A percentile compares a stretch with the other conserved stretches of the same genome.
Conservation (phyloP, 2,797 vertebrate genomes). For the Argyrosomus regius region DNA sequence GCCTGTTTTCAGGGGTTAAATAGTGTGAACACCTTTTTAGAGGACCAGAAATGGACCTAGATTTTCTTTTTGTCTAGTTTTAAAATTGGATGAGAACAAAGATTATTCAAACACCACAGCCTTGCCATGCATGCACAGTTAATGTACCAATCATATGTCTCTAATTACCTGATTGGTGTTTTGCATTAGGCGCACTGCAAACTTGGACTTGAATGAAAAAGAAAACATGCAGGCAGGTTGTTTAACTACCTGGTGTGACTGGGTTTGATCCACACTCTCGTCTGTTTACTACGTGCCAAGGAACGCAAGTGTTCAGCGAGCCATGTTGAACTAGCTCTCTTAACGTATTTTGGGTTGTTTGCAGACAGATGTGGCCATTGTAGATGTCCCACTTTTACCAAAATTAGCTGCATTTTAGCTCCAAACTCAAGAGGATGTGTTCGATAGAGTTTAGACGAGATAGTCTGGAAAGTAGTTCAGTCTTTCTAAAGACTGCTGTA, state of each 20-base stretch:
- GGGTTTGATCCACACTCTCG: slow-evolving; percentile 35
- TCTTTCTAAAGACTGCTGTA: slow-evolving; percentile 5
- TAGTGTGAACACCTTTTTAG: not conserved
- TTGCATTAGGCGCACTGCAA: not conserved
- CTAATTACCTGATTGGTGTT: not conserved
- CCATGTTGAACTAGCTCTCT: slow-evolving; percentile 24
- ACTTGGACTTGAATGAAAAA: not conserved
- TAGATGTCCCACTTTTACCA: slow-evolving; percentile 20
- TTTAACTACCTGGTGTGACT: not conserved
- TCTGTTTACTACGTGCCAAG: slow-evolving; percentile 87
- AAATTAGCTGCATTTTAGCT: slow-evolving; percentile 26
- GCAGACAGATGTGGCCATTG: slow-evolving; percentile 36
- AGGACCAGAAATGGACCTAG: not conserved
- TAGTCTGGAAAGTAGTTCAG: not conserved
- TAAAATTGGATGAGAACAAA: slow-evolving; percentile 13
- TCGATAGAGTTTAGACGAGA: not conserved
- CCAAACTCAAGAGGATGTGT: not conserved
- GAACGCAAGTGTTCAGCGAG: slow-evolving; percentile 75
- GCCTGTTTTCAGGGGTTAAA: slow-evolving; percentile 3
- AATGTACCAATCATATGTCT: not conserved
- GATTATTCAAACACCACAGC: not conserved
- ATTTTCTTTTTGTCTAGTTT: not conserved
- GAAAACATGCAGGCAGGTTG: slow-evolving; percentile 6
- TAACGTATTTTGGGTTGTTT: slow-evolving; percentile 26
- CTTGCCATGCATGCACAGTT: slow-evolving; percentile 33